phyloP scores from a whole-genome alignment of 2,888 invertebrate species.

The Apantesis nais region DNA sequence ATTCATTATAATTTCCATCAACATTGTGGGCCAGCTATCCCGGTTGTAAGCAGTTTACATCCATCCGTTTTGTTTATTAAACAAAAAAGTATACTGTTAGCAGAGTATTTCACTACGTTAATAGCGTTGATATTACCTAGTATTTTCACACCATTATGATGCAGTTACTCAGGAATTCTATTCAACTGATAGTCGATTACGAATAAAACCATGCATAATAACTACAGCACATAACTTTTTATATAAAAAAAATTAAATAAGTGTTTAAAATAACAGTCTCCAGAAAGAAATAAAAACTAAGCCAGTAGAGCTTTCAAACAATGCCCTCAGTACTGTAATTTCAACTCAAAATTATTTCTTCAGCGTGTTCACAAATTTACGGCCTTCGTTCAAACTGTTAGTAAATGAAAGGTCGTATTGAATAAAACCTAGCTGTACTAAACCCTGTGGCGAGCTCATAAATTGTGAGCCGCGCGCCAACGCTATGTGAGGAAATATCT shows the following conservation, averaged over 20 bases:
- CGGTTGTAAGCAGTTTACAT: too few relatives aligned
- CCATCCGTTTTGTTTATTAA: too few relatives aligned
- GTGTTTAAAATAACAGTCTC: not conserved
- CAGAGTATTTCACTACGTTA: too few relatives aligned
- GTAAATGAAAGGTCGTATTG: conserved; percentile 34
- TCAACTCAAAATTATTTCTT: conserved; percentile 15
- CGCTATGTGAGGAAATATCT: conserved; percentile 12
- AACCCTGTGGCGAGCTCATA: conserved; percentile 23
- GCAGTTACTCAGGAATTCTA: not conserved
- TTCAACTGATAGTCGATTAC: not conserved
- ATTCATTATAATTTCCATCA: too few relatives aligned
- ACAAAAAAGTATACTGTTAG: too few relatives aligned
- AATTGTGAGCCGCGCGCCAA: conserved; percentile 15
- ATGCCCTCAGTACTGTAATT: conserved; percentile 5
- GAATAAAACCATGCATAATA: too few relatives aligned
- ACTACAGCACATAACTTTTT: not conserved
- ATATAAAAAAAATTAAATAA: too few relatives aligned
- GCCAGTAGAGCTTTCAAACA: not conserved
- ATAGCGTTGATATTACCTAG: too few relatives aligned
- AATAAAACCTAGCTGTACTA: conserved; percentile 22
- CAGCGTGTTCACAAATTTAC: conserved; percentile 39
- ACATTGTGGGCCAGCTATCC: too few relatives aligned
- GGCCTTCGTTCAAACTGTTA: conserved; percentile 27
- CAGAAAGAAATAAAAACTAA: not conserved
- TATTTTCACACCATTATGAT: too few relatives aligned